phyloP scores from a whole-genome alignment of 35 echinoderm and acorn worm species.

The Hemicentrotus pulcherrimus region DNA sequence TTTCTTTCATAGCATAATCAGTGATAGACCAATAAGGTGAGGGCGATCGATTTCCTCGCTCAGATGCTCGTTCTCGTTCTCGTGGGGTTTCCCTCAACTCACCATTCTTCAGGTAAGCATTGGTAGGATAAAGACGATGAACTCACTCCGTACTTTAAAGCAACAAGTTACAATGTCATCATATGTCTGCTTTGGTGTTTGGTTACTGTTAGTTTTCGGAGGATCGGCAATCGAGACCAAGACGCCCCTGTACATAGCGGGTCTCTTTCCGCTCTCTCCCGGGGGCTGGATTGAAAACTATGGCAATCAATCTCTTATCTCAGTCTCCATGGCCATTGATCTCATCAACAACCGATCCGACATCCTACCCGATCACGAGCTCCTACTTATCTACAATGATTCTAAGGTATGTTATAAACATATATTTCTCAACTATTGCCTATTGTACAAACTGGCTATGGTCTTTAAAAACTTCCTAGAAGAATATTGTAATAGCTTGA shows the following conservation, averaged over 20 bases:
- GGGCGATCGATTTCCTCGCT: too few species aligned
- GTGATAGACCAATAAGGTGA: too few species aligned
- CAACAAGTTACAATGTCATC: neutral
- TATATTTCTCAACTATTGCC: too few species aligned
- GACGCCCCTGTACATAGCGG: slow-evolving; percentile 39
- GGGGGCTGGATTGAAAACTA: slow-evolving; percentile 49
- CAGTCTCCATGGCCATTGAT: slow-evolving; percentile 36
- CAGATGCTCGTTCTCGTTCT: too few species aligned
- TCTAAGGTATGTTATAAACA: slow-evolving; percentile 47
- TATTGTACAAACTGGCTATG: too few species aligned
- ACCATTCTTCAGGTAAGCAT: neutral
- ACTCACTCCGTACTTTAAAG: neutral
- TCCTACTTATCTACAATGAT: slow-evolving; percentile 52
- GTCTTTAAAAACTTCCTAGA: too few species aligned
- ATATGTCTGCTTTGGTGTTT: neutral
- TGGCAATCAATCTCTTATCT: slow-evolving; percentile 1
- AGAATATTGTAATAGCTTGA: too few species aligned
- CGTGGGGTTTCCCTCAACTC: neutral
- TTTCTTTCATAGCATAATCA: too few species aligned
- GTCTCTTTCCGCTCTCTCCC: slow-evolving; percentile 51
- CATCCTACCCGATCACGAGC: slow-evolving; percentile 50
- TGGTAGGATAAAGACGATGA: neutral
- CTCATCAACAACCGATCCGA: slow-evolving; percentile 52
- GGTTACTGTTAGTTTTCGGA: neutral
- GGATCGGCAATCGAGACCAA: neutral